Conservation (phyloP, 2,888 invertebrate species). For the Protodeltote pygarga region DNA sequence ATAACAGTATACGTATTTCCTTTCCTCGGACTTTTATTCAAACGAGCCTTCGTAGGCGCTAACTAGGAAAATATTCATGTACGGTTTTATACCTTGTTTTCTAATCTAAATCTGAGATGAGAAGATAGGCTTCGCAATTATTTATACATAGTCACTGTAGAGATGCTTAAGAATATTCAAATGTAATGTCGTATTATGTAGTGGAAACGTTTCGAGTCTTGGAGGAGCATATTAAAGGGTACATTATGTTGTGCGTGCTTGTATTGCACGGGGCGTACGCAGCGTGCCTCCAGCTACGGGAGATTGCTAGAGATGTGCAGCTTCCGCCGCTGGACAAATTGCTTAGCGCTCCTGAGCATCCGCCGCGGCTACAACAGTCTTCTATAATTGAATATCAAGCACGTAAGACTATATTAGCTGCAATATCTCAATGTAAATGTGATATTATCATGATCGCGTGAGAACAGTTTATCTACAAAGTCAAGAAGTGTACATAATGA, state of each 20-base stretch:
- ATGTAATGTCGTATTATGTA: constrained; percentile 29
- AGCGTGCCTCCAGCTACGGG: constrained; percentile 58
- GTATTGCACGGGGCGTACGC: constrained; percentile 27
- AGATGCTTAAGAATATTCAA: constrained; percentile 42
- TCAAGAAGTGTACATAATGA: constrained; percentile 36
- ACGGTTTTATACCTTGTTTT: constrained; percentile 26
- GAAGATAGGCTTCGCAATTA: constrained; percentile 34
- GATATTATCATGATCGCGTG: constrained; percentile 46
- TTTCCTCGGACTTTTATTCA: constrained; percentile 39
- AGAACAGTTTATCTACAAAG: constrained; percentile 48
- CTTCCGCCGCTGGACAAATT: constrained; percentile 76
- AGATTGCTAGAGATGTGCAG: constrained; percentile 71
- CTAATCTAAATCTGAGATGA: constrained; percentile 44
- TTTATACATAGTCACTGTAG: constrained; percentile 23
- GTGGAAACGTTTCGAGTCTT: constrained; percentile 35
- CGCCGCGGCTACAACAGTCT: constrained; percentile 53
- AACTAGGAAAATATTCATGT: constrained; percentile 38
- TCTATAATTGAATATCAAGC: constrained; percentile 69
- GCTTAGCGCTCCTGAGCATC: constrained; percentile 60
- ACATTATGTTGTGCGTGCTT: constrained; percentile 45
- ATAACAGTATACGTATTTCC: constrained; percentile 48
- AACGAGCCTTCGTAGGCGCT: constrained; percentile 39
- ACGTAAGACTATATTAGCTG: constrained; percentile 53
- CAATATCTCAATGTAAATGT: constrained; percentile 46
- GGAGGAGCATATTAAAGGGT: constrained; percentile 32